These are phyloP conservation scores for Pinctada fucata DNA, from an alignment of 2,888 invertebrate genomes.

Conservation along the genomic window DNA sequence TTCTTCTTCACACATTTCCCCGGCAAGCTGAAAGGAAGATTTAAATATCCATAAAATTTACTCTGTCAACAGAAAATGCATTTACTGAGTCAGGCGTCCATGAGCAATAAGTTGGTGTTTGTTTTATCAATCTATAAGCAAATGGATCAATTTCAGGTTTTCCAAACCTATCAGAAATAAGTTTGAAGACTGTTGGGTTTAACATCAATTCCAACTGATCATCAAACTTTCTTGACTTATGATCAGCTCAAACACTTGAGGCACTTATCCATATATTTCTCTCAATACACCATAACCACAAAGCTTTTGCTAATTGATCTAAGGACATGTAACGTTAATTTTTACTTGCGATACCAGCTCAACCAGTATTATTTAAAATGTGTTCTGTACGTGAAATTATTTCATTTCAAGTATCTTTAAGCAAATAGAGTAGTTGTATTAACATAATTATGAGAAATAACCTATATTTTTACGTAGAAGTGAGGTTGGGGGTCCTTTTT, in stretches of 20 bases:
- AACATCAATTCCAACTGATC: slow-evolving; percentile 26
- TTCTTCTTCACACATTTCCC: slow-evolving; percentile 36
- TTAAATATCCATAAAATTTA: slow-evolving; percentile 31
- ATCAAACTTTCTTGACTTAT: slow-evolving; percentile 19
- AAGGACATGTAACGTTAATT: too few species aligned
- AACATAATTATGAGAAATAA: too few species aligned
- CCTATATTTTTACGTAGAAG: too few species aligned
- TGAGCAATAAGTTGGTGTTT: slow-evolving; percentile 20
- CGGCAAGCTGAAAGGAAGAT: slow-evolving; percentile 48
- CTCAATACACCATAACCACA: slow-evolving; percentile 21
- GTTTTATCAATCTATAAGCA: slow-evolving; percentile 29
- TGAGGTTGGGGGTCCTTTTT: too few species aligned
- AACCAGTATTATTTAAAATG: too few species aligned
- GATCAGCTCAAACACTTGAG: slow-evolving; percentile 17
- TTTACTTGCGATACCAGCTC: too few species aligned
- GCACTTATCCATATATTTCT: slow-evolving; percentile 29
- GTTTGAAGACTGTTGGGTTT: neutral
- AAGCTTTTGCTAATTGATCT: slow-evolving; percentile 1
- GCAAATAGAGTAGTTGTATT: too few species aligned
- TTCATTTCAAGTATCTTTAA: too few species aligned
- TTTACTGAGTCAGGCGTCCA: slow-evolving; percentile 35
- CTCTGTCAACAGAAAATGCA: slow-evolving; percentile 18
- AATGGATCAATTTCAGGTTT: slow-evolving; percentile 31
- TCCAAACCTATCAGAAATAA: slow-evolving; percentile 8
- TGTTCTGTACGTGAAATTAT: too few species aligned